Base-by-base conservation (phyloP, 2,888 invertebrate species). In the Polyommatus iphigenia region DNA sequence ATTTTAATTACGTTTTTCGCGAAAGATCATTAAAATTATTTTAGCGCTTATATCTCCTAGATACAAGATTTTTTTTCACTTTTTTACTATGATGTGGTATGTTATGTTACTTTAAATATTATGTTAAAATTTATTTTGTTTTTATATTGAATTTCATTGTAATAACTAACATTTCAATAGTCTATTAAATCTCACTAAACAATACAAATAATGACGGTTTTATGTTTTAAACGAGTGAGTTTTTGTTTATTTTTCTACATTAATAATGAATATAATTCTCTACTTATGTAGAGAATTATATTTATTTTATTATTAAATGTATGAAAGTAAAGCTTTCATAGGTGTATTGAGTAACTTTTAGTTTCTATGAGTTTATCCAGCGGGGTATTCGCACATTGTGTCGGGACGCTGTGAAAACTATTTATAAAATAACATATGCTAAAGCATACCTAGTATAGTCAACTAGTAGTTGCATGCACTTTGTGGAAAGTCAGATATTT, bases 191-290 rank as follows among this genome's bases (percentile, higher is more conserved):
- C n/a, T 67, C 29, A 29, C 4, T 29, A 24, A 67, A 67, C 62
- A 67, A 67, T 3, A 67, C 29, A 29, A 13, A 67, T 67, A 3
- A 59, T 20, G n/a, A 29, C 59, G 20, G 15, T 67, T 67, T 67
- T 13, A 4, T 29, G 10, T 67, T 67, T 13, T 10, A 15, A 24
- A 13, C 13, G 62, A 29, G 15, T 20, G 6, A 8, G 59, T 20
- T 59, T 62, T 67, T 67, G 24, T 62, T 4, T 24, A 62, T 67
- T 67, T 67, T 67, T 67, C 59, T 62, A 24, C 59, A 62, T 62
- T 24, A 62, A 62, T 62, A 59, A 6, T 36, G 4, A 32, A 32
- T 0, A 32, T 32, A 32, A 32, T 32, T 4, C 32, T 32, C 32
- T 32, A 3, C 32, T 24, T 24, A 24, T 24, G 24, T 24, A 24